These are phyloP conservation scores for Ophion obscuratus DNA, from an alignment of 2,888 invertebrate species.

Conservation along the genomic window DNA sequence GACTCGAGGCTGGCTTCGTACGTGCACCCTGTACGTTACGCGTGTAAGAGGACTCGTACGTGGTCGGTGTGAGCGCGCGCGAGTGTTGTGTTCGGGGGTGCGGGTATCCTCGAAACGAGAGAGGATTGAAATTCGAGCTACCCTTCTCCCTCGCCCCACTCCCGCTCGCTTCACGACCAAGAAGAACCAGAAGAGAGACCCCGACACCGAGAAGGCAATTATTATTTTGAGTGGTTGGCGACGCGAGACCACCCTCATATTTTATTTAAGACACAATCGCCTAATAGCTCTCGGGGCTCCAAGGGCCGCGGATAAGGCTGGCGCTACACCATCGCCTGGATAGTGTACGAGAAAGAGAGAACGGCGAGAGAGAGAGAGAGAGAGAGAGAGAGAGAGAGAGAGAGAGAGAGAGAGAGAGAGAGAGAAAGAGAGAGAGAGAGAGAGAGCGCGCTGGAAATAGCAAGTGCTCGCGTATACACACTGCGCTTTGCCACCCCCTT, in stretches of 20 bases:
- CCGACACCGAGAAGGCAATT: constrained; percentile 80
- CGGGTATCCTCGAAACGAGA: constrained; percentile 17
- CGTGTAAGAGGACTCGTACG: not conserved
- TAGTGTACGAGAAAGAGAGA: constrained; percentile 36
- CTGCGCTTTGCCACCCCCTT: constrained; percentile 5
- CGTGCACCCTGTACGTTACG: not conserved
- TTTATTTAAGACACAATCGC: constrained; percentile 83
- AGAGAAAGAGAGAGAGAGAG: constrained; percentile 55
- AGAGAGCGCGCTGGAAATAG: constrained; percentile 51
- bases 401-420: constrained; percentile 41
- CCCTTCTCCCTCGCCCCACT: not conserved
- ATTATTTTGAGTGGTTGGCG: constrained; percentile 83
- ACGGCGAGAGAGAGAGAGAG: constrained; percentile 59
- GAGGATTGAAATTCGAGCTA: constrained; percentile 33
- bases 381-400: constrained; percentile 51
- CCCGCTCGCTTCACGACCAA: constrained; percentile 26
- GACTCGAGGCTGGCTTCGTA: not conserved
- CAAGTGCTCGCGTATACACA: constrained; percentile 31
- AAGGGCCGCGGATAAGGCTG: constrained; percentile 71
- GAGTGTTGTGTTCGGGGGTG: not conserved
- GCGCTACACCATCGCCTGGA: constrained; percentile 40
- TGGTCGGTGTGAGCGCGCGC: not conserved
- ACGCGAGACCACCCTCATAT: constrained; percentile 79
- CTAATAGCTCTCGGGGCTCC: constrained; percentile 80
- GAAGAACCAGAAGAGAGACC: constrained; percentile 54